Evolutionary conservation across 2,888 invertebrate species (phyloP).

Genomic region (Morinoia aosen): DNA sequence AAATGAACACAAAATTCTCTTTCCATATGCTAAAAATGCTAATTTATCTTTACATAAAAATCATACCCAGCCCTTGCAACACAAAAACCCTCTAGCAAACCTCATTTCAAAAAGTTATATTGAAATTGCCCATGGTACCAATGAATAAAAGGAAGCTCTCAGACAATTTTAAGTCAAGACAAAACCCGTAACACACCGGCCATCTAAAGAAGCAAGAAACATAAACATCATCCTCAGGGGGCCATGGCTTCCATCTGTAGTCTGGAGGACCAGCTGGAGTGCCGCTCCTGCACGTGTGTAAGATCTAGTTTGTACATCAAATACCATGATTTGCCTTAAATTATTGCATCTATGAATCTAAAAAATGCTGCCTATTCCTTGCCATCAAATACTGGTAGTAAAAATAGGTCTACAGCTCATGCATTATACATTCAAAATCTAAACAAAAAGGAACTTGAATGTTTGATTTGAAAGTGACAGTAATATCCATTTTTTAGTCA

Average conservation of each 20-base stretch:
- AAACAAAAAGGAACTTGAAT: neutral
- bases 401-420: neutral
- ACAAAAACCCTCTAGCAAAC: too few relatives aligned
- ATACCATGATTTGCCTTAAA: too few relatives aligned
- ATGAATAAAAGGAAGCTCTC: too few relatives aligned
- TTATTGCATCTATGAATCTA: neutral
- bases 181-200: neutral
- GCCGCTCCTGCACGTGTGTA: neutral
- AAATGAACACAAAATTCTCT: too few relatives aligned
- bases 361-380: neutral
- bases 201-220: constrained; percentile 1
- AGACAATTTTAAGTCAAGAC: neutral
- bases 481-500: neutral
- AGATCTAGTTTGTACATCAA: neutral
- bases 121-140: too few relatives aligned
- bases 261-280: neutral
- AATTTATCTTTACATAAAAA: too few relatives aligned
- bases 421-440: neutral
- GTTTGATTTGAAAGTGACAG: neutral
- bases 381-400: neutral
- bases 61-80: too few relatives aligned
- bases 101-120: too few relatives aligned
- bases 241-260: neutral
- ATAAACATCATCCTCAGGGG: constrained; percentile 47
- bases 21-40: too few relatives aligned